Base-by-base conservation (phyloP, 2,888 invertebrate genomes). In the Melanchra persicariae region DNA sequence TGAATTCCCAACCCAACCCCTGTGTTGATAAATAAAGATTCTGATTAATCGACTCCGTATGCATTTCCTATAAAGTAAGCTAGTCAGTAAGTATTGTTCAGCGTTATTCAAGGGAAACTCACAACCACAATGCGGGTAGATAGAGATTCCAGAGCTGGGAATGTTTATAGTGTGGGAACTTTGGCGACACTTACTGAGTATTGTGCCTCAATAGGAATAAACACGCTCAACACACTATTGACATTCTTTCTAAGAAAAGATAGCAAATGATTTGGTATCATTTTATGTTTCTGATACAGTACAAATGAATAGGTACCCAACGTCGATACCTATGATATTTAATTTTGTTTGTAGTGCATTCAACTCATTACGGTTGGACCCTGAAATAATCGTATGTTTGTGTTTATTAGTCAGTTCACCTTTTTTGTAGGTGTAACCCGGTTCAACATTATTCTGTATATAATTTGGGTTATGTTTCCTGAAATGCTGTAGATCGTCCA, bases 161-260 rank as follows among this genome's bases (percentile, higher is more conserved):
- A 70, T 34, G 12, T 43, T n/a, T n/a, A n/a, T 37, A 19, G 17
- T 54, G 54, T 54, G 54, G 30, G 64, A 62, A 40, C n/a, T 17
- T 17, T 10, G 45, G 9, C 26, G 45, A 30, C 52, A 30, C 60
- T 37, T 40, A 22, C 45, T 30, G 9, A 45, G 15, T 19, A n/a
- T 57, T 70, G 30, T 34, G 22, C 12, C 4, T 15, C 43, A 51
- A 57, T 49, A 43, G 7, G 51, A 58, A 15, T 57, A n/a, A 30
- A 57, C 30, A 43, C 12, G 4, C 24, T 24, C 24, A 40, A 45
- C 57, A 70, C 30, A 54, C 30, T 19, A 55, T 47, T 40, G 15
- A 55, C 15, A 40, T 30, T 37, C 10, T 24, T 54, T 54, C 26
- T 8, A 45, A 37, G 45, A 17, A 65, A 12, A 34, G 4, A n/a